phyloP scores from a whole-genome alignment of 2,888 invertebrate genomes.

The Deroplatys truncata region DNA sequence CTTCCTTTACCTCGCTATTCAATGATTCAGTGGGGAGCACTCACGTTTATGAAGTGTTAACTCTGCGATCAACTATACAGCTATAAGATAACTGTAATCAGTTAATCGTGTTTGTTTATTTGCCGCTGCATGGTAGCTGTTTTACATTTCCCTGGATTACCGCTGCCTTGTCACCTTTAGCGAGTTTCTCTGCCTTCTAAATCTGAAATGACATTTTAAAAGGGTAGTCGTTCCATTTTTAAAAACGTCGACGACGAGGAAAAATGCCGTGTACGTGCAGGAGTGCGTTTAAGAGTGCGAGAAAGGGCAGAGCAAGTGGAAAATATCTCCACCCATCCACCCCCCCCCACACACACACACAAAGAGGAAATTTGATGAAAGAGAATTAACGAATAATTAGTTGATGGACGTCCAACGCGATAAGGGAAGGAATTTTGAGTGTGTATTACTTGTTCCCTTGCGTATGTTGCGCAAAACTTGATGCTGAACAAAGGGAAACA shows the following conservation, averaged over 20 bases:
- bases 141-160: constrained; percentile 4
- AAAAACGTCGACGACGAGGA: constrained; percentile 21
- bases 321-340: background rate
- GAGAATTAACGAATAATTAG: constrained; percentile 32
- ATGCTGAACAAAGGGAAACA: background rate
- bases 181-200: constrained; percentile 22
- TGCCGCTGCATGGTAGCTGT: background rate
- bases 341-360: background rate
- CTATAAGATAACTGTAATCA: constrained; percentile 6
- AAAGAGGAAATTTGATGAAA: constrained; percentile 32
- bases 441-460: background rate
- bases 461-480: background rate
- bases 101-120: constrained; percentile 10
- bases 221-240: constrained; percentile 28
- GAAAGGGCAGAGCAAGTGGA: background rate
- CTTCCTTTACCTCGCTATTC: background rate
- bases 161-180: constrained; percentile 12
- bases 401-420: constrained; percentile 29
- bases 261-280: background rate
- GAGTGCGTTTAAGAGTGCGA: background rate
- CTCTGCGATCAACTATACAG: background rate
- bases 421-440: constrained; percentile 14
- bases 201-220: constrained; percentile 32
- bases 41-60: background rate
- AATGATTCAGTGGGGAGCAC: background rate